Base-by-base conservation (phyloP, 2,797 vertebrate genomes). In the Coregonus sp. region DNA sequence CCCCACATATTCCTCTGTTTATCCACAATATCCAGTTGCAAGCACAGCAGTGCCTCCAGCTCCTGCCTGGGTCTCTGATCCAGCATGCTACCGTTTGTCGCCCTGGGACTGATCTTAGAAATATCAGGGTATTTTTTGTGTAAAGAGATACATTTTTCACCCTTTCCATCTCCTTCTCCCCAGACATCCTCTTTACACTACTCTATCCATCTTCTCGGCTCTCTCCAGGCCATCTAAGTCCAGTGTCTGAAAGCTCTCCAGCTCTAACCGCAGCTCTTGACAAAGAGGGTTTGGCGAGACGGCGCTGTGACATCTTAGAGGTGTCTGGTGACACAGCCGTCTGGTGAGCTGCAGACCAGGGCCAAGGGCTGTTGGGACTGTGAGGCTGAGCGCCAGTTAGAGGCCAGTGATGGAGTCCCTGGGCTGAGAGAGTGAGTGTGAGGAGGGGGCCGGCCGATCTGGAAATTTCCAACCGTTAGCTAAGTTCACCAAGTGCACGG, bases 11-110 rank as follows among this genome's bases (percentile, higher is more conserved):
- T 63, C 18, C 74, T 88, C 85, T 88, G 77, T 89, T 89, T 81
- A 73, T 51, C 81, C 31, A 56, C 65, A 63, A 70, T 80, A 89
- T 88, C 80, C 84, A 74, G 78, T 87, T 88, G 84, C 82, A 84
- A 80, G 79, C 72, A 80, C 73, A 0, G 81, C 63, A 85, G 85
- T 15, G 86, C 74, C 4, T 0, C 52, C n/a, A 18, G 52, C 52
- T 18, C 16, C 52, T 56, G 16, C 15, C 18, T 29, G 18, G 73
- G 70, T 56, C 72, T 86, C 86, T 81, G 50, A 79, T 75, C 61
- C 73, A 7, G 54, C 61, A 29, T 18, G 20, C 20, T 18, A 65
- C n/a, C 14, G 61, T 65, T 56, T 14, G 61, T 14, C 29, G 61
- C 61, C 78, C 29, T 16, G 16, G 18, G 15, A 56, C 52, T 56